Evolutionary conservation across 2,888 invertebrate species (phyloP), one percentile per base, ranked within the genome.

Genomic region (Cephus runcator): DNA sequence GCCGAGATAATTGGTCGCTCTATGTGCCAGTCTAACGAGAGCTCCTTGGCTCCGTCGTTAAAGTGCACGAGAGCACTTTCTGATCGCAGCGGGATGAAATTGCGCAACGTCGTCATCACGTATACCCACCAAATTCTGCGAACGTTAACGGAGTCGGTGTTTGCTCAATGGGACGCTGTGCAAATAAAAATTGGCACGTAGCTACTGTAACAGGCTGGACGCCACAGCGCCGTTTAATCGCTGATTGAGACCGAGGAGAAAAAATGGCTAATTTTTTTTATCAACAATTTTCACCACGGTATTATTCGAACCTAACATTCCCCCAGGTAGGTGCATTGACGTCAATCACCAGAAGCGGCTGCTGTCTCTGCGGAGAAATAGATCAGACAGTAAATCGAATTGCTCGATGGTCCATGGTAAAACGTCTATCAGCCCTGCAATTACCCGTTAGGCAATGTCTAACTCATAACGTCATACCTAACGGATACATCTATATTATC

Each of bases 361-460:
- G 81, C 79, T 76, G 79, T 79, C 79, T 75, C 77, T 30, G 35
- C 30, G 76, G 69, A 75, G 73, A 77, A 81, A 81, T 73, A 76
- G 76, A 81, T 77, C 71, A 75, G 73, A 36, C 23, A 56, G 15
- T 23, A 56, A 56, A 56, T 56, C 56, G 56, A 56, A 56, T 56
- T 56, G 56, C 56, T 56, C 56, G 56, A 23, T 15, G 56, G 56
- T 23, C 56, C 56, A 56, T 56, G 56, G 9, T 23, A 23, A 23
- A 56, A 56, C 56, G 56, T 56, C 56, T 56, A 56, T 56, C 56
- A 56, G 56, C 56, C 56, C 23, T 4, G 56, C 56, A 23, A 56
- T 23, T 56, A 56, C 23, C 56, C 23, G 56, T 56, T 56, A 23
- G 56, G 6, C 15, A 56, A 23, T 56, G 56, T 56, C 56, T 23